Conservation (phyloP, 2,797 vertebrate species). For the Chloroceryle inda region DNA sequence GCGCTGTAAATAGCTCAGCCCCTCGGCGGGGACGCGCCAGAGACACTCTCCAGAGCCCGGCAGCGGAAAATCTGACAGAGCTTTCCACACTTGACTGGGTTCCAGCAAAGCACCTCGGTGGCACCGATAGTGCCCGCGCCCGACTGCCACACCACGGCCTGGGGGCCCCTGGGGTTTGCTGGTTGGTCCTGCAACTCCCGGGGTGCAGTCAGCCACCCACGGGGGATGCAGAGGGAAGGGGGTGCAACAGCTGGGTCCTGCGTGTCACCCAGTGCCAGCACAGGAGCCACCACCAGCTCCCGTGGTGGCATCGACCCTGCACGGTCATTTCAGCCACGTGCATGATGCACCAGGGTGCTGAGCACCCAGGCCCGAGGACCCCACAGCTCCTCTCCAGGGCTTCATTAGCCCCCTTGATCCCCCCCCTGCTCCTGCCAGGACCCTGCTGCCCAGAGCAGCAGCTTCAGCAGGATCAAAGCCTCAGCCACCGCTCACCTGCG, state of each 20-base stretch:
- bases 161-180: fast-evolving
- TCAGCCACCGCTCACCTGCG: fast-evolving
- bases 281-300: not conserved
- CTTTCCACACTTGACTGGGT: conserved; percentile 62
- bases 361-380: fast-evolving
- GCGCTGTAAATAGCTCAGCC: conserved; percentile 48
- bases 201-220: fast-evolving
- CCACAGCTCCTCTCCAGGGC: fast-evolving
- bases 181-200: not conserved
- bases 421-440: not conserved
- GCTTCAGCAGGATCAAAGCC: fast-evolving
- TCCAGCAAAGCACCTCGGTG: conserved; percentile 60
- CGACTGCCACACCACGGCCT: fast-evolving
- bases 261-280: not conserved
- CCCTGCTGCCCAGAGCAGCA: not conserved
- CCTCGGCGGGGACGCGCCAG: not conserved
- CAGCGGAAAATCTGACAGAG: conserved; percentile 76
- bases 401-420: too few species aligned
- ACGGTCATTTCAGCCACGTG: too few species aligned
- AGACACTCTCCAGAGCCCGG: conserved; percentile 63
- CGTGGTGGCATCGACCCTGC: fast-evolving
- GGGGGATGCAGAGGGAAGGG: fast-evolving
- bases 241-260: not conserved
- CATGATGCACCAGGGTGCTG: not conserved
- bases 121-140: not conserved